phyloP scores from a whole-genome alignment of 2,888 invertebrate genomes.

The Tanytarsus gracilentus region DNA sequence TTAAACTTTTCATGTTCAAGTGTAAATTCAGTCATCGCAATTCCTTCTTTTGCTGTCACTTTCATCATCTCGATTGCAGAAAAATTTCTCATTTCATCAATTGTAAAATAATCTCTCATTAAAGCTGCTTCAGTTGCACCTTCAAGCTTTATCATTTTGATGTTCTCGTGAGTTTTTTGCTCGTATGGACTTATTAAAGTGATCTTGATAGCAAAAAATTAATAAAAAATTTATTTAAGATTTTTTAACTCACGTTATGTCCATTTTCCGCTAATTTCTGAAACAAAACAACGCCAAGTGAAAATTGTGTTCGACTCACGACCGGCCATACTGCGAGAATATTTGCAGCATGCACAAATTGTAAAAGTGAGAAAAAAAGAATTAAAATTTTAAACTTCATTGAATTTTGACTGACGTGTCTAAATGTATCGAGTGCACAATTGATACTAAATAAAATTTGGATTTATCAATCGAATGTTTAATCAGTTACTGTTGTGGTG shows the following conservation, averaged over 20 bases:
- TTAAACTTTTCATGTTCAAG: constrained; percentile 37
- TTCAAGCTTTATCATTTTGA: constrained; percentile 38
- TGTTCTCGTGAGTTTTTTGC: constrained; percentile 32
- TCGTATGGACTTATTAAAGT: constrained; percentile 39
- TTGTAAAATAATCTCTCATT: constrained; percentile 40
- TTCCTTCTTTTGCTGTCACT: constrained; percentile 39
- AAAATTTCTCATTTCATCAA: constrained; percentile 36
- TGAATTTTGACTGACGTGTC: not conserved
- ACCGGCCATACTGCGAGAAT: constrained; percentile 41
- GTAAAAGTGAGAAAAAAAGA: not conserved
- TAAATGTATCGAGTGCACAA: too few relatives aligned
- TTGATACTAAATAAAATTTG: too few relatives aligned
- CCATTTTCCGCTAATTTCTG: constrained; percentile 36
- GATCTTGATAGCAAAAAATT: constrained; percentile 31
- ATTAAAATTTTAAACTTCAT: constrained; percentile 4
- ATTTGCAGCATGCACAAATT: constrained; percentile 32
- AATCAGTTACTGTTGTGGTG: too few relatives aligned
- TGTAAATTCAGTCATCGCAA: constrained; percentile 39
- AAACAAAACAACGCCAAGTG: constrained; percentile 38
- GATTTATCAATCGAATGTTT: too few relatives aligned
- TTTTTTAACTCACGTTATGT: constrained; percentile 32
- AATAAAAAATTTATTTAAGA: not conserved
- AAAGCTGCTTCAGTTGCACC: constrained; percentile 30
- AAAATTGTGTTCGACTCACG: constrained; percentile 41
- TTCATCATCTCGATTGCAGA: constrained; percentile 40